Evolutionary conservation across 2,113 vertebrate genomes (phyloP).

Genomic region (Oncorhynchus mykiss): DNA sequence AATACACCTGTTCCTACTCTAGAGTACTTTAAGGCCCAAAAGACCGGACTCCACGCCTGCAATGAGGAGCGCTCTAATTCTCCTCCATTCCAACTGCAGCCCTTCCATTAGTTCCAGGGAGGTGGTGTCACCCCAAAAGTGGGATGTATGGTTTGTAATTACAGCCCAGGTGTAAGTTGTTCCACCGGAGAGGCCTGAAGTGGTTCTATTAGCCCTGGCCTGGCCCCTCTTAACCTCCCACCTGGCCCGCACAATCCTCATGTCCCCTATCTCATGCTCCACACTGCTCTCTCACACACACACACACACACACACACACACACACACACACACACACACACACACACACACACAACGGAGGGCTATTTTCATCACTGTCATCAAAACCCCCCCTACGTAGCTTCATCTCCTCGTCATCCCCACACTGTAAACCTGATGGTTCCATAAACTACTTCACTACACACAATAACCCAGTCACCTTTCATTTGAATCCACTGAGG

Average conservation of each 20-base stretch:
- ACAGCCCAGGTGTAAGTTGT: slow-evolving; percentile 71
- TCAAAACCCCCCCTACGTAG: slow-evolving; percentile 53
- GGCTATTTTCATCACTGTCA: slow-evolving; percentile 63
- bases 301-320: background rate
- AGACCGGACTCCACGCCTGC: slow-evolving; percentile 43
- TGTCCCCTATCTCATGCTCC: slow-evolving; percentile 9
- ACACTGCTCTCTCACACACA: background rate
- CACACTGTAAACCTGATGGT: slow-evolving; percentile 66
- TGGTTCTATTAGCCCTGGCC: slow-evolving; percentile 65
- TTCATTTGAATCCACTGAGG: slow-evolving; percentile 64
- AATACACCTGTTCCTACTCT: slow-evolving; percentile 47
- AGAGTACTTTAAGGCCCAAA: slow-evolving; percentile 47
- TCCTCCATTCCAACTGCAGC: slow-evolving; percentile 9
- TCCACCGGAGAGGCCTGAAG: slow-evolving; percentile 70
- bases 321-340: background rate
- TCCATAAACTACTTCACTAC: slow-evolving; percentile 73
- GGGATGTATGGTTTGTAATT: slow-evolving; percentile 81
- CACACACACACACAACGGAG: slow-evolving; percentile 11
- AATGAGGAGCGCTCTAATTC: slow-evolving; percentile 71
- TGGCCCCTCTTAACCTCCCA: slow-evolving; percentile 44
- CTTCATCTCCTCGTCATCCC: slow-evolving; percentile 62
- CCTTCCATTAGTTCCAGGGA: slow-evolving; percentile 67
- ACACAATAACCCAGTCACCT: slow-evolving; percentile 65
- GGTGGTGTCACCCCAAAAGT: slow-evolving; percentile 78
- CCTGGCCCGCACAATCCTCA: slow-evolving; percentile 26